Conservation (phyloP, 2,113 vertebrate species). For the Pelvicachromis taeniatus region DNA sequence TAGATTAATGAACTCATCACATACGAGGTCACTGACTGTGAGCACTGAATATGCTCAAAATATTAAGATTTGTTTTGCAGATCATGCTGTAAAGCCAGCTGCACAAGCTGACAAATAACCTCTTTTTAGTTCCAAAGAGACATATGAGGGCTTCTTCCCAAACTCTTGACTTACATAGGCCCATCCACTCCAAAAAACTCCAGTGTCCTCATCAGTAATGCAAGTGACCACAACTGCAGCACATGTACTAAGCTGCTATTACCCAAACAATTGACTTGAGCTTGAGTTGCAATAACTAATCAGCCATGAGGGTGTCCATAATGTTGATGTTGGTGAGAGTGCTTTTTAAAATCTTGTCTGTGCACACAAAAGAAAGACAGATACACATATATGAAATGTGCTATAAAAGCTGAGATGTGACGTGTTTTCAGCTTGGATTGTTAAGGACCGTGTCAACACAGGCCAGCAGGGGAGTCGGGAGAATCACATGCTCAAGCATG, state of each 20-base stretch:
- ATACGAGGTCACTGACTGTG: not conserved
- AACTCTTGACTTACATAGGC: not conserved
- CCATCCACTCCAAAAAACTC: not conserved
- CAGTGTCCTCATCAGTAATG: not conserved
- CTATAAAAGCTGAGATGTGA: not conserved
- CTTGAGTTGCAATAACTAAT: not conserved
- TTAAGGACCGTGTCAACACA: not conserved
- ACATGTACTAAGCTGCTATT: not conserved
- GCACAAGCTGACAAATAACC: not conserved
- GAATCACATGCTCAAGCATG: not conserved
- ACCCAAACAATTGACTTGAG: not conserved
- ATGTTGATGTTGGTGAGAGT: not conserved
- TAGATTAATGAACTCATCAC: not conserved
- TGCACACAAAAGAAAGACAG: not conserved
- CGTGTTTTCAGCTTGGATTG: not conserved
- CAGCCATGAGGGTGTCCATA: not conserved
- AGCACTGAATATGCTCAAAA: rapidly evolving
- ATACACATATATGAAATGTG: not conserved
- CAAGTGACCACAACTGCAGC: not conserved
- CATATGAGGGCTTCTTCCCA: not conserved
- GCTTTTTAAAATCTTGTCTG: not conserved
- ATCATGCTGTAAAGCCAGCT: not conserved
- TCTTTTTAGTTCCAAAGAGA: not conserved
- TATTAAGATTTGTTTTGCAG: not conserved
- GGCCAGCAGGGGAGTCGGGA: not conserved